phyloP scores from a whole-genome alignment of 2,797 vertebrate genomes.

The Luscinia luscinia region DNA sequence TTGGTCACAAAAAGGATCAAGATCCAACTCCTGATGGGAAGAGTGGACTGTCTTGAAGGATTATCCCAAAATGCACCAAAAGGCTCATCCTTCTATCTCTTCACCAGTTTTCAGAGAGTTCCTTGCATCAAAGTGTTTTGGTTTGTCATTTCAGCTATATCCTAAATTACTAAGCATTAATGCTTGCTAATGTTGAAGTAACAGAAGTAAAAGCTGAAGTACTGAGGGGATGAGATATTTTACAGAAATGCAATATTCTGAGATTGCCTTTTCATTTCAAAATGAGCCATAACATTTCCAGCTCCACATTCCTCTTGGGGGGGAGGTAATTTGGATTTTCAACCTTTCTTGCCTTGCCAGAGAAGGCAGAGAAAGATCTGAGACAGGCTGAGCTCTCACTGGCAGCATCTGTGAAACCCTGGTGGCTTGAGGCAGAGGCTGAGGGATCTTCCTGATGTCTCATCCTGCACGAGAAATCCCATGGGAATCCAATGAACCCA shows the following conservation, averaged over 20 bases:
- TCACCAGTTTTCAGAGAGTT: background rate
- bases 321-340: background rate
- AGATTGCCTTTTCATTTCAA: conserved; percentile 52
- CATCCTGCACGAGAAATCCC: background rate
- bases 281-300: conserved; percentile 24
- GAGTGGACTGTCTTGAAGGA: background rate
- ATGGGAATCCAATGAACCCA: background rate
- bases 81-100: background rate
- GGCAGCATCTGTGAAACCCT: background rate
- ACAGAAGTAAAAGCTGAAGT: conserved; percentile 23
- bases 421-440: fast-evolving
- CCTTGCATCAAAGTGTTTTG: background rate
- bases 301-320: background rate
- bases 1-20: background rate
- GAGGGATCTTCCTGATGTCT: background rate
- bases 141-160: conserved; percentile 11
- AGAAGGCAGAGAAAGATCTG: fast-evolving
- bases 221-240: background rate
- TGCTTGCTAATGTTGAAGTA: background rate
- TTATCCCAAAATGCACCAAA: background rate
- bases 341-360: background rate
- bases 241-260: conserved; percentile 31
- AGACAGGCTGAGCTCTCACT: background rate
- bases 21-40: background rate
- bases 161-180: conserved; percentile 23